Percentiles rank a stretch among this genome's conserved stretches.
Evolutionary conservation across 1,140 invertebrate genomes (phyloP).

Genomic region (Wasmannia auropunctata): DNA sequence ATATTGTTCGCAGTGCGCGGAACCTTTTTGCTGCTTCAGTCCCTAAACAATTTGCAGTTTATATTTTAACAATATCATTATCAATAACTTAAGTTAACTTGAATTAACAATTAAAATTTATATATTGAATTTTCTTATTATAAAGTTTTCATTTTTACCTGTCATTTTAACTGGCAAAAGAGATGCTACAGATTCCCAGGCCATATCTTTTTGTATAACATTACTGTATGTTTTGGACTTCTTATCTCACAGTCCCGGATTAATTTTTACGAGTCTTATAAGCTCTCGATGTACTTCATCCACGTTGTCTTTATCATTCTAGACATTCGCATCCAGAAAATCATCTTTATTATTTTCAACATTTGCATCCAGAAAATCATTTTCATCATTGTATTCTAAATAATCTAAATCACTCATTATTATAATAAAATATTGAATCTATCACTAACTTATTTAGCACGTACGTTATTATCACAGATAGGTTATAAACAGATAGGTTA

Average conservation of each 20-base stretch:
- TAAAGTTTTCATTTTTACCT: not conserved
- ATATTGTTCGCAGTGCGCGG: not conserved
- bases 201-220: not conserved
- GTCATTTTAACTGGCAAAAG: conserved; percentile 9
- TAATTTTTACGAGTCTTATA: not conserved
- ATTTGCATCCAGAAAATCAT: not conserved
- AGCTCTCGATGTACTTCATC: not conserved
- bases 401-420: conserved; percentile 9
- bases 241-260: not conserved
- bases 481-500: no score
- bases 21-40: conserved; percentile 1
- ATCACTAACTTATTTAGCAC: no score
- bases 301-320: not conserved
- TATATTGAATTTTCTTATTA: no score
- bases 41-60: not conserved
- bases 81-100: no score
- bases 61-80: no score
- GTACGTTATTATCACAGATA: no score
- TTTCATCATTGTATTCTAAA: no score
- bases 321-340: not conserved
- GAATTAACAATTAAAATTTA: no score
- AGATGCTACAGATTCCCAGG: not conserved
- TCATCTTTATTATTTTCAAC: not conserved
- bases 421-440: not conserved
- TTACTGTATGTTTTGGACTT: not conserved